A percentile compares a stretch with the other conserved stretches of the same genome.
Conservation (phyloP, 92 coral and sea anemone species). For the Phymanthus crucifer region DNA sequence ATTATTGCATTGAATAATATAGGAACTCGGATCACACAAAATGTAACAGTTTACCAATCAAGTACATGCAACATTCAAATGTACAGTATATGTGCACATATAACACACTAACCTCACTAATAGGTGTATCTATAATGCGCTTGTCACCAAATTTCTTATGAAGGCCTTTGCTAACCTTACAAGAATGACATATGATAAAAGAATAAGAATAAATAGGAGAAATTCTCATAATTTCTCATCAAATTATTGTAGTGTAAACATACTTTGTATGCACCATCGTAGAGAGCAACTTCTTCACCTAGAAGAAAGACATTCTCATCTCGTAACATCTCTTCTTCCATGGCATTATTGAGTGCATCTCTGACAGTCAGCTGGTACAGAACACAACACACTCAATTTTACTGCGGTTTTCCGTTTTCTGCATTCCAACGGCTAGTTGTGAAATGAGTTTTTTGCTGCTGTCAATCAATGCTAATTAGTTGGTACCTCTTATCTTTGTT, state of each 20-base stretch:
- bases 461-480: too few species aligned
- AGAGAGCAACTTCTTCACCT: conserved; percentile 97
- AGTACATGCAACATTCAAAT: too few species aligned
- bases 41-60: too few species aligned
- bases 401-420: too few species aligned
- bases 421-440: too few species aligned
- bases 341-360: conserved; percentile 92
- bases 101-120: conserved; percentile 71
- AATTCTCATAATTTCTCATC: background rate
- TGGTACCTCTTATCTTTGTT: too few species aligned
- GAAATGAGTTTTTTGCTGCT: too few species aligned
- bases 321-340: conserved; percentile 88
- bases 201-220: background rate
- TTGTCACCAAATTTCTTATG: conserved; percentile 85
- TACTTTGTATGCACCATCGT: conserved; percentile 99
- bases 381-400: background rate
- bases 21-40: too few species aligned
- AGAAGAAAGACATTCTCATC: conserved; percentile 92
- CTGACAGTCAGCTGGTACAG: conserved; percentile 71
- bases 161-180: conserved; percentile 82
- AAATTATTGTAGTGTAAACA: background rate
- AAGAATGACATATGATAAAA: background rate
- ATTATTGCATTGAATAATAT: too few species aligned
- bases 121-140: conserved; percentile 88
- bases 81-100: background rate